phyloP scores from a whole-genome alignment of 2,888 invertebrate species.

The Noctua pronuba region DNA sequence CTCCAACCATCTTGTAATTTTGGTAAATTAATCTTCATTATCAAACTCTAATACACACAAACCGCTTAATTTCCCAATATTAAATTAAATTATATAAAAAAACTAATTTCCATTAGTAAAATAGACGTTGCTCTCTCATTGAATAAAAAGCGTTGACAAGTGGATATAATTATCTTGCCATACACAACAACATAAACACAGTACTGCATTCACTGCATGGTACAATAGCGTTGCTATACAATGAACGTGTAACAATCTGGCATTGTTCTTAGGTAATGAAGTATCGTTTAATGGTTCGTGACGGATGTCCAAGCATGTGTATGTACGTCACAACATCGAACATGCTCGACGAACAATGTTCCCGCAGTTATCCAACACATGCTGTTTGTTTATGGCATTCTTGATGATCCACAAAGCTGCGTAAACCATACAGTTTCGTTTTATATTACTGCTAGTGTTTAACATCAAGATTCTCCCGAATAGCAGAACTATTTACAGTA shows the following conservation, averaged over 20 bases:
- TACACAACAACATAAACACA: conserved; percentile 58
- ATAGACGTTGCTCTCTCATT: conserved; percentile 62
- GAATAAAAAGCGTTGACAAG: conserved; percentile 60
- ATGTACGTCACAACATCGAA: conserved; percentile 62
- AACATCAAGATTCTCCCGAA: conserved; percentile 29
- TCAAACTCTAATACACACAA: conserved; percentile 36
- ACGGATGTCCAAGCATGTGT: conserved; percentile 48
- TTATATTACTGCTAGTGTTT: conserved; percentile 27
- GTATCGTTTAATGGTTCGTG: conserved; percentile 50
- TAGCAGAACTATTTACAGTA: conserved; percentile 60
- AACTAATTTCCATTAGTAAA: conserved; percentile 36
- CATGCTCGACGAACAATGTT: conserved; percentile 59
- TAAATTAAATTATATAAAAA: conserved; percentile 2
- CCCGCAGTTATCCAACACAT: conserved; percentile 55
- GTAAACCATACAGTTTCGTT: conserved; percentile 27
- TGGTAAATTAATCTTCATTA: conserved; percentile 37
- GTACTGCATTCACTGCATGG: conserved; percentile 59
- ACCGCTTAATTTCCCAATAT: conserved; percentile 27
- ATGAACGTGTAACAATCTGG: conserved; percentile 56
- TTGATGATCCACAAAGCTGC: conserved; percentile 44
- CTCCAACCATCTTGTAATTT: conserved; percentile 36
- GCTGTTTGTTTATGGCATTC: conserved; percentile 41
- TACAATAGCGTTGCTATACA: conserved; percentile 55
- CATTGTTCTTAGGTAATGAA: conserved; percentile 54
- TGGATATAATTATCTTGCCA: conserved; percentile 58